Percentiles rank a stretch among this genome's conserved stretches.
Evolutionary conservation across 2,113 vertebrate genomes (phyloP).

Genomic region (Leptobrachium ailaonicum): DNA sequence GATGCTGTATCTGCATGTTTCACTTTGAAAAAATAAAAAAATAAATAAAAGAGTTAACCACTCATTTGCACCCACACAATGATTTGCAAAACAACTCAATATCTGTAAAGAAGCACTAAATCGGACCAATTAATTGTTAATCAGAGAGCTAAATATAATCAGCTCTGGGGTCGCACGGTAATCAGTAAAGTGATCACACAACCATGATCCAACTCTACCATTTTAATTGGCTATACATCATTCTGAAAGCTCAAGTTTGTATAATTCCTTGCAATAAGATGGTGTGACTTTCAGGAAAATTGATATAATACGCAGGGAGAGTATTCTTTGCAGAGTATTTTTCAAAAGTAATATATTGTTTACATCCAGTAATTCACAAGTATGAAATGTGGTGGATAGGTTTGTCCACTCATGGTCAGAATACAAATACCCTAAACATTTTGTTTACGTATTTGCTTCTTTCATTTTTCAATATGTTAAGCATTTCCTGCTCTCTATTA

Average conservation of each 20-base stretch:
- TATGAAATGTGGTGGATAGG: too few relatives aligned
- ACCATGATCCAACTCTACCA: slow-evolving; percentile 45
- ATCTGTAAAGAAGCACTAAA: slow-evolving; percentile 40
- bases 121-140: slow-evolving; percentile 49
- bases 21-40: not conserved
- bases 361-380: too few relatives aligned
- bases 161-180: slow-evolving; percentile 35
- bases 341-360: too few relatives aligned
- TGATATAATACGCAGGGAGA: too few relatives aligned
- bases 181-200: slow-evolving; percentile 47
- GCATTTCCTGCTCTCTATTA: too few relatives aligned
- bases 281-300: slow-evolving; percentile 32
- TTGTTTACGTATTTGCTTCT: too few relatives aligned
- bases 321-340: too few relatives aligned
- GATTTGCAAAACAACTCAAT: slow-evolving; percentile 21
- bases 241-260: slow-evolving; percentile 39
- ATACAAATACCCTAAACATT: too few relatives aligned
- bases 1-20: not conserved
- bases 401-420: too few relatives aligned
- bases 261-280: slow-evolving; percentile 33
- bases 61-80: slow-evolving; percentile 18
- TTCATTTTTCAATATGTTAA: too few relatives aligned
- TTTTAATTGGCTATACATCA: slow-evolving; percentile 48
- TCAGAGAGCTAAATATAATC: slow-evolving; percentile 44
- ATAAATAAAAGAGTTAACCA: slow-evolving; percentile 8